Conservation (phyloP, 2,888 invertebrate species). For the Himalopsyche kuldschensis region DNA sequence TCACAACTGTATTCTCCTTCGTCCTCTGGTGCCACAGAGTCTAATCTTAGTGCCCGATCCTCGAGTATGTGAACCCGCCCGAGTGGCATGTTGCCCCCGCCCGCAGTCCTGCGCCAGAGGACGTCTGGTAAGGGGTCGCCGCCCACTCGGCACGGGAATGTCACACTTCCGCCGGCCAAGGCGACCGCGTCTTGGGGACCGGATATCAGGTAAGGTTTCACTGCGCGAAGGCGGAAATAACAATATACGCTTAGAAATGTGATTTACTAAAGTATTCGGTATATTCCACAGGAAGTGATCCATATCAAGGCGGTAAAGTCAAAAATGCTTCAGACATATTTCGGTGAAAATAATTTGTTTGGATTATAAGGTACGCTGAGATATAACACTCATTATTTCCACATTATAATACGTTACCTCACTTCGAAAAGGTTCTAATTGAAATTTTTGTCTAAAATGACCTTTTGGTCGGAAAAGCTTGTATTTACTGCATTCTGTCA, state of each 20-base stretch:
- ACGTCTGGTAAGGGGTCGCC: slow-evolving; percentile 82
- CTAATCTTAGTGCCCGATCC: slow-evolving; percentile 74
- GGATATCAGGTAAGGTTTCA: slow-evolving; percentile 82
- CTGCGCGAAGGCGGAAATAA: slow-evolving; percentile 51
- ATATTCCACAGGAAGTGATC: background rate
- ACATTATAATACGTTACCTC: no score
- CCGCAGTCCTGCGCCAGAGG: slow-evolving; percentile 75
- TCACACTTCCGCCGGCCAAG: slow-evolving; percentile 75
- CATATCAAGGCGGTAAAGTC: no score
- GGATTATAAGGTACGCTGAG: no score
- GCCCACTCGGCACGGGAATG: slow-evolving; percentile 81
- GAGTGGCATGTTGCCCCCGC: slow-evolving; percentile 77
- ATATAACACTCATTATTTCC: no score
- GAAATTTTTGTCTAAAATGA: no score
- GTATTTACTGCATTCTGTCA: no score
- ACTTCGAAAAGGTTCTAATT: no score
- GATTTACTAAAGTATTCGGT: background rate
- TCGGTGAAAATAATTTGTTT: no score
- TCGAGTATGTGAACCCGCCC: slow-evolving; percentile 78
- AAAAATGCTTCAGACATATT: no score
- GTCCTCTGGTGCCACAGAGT: slow-evolving; percentile 73
- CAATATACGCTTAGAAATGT: background rate
- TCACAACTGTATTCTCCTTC: slow-evolving; percentile 84
- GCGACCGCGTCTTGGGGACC: slow-evolving; percentile 81
- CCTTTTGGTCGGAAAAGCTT: no score